Conservation (phyloP, 2,113 vertebrate species). For the Ceuthmochares aereus region DNA sequence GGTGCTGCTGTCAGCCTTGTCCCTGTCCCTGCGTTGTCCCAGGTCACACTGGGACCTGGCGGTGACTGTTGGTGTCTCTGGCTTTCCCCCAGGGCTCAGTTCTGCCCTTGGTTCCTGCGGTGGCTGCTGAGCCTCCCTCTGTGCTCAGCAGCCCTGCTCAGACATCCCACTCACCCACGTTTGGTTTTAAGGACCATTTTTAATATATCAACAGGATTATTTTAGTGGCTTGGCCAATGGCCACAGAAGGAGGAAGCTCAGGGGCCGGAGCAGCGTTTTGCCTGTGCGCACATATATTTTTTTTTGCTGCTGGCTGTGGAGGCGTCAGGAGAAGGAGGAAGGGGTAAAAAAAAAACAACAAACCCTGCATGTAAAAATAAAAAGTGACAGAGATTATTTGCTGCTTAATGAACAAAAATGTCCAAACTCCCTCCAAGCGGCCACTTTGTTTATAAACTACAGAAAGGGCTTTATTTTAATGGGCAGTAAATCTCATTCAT, state of each 20-base stretch:
- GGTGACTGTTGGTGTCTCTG: background rate
- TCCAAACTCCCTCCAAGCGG: conserved; percentile 30
- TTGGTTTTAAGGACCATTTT: background rate
- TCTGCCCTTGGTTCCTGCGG: background rate
- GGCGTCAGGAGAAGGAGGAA: background rate
- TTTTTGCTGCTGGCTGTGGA: background rate
- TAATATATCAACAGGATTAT: background rate
- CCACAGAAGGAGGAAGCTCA: background rate
- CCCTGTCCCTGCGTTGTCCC: background rate
- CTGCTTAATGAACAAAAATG: conserved; percentile 54
- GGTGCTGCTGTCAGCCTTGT: background rate
- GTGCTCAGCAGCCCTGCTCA: background rate
- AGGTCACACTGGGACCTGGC: background rate
- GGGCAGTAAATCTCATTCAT: conserved; percentile 66
- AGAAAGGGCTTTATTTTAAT: conserved; percentile 57
- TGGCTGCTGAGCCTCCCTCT: background rate
- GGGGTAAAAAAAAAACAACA: background rate
- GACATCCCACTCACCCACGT: accelerated
- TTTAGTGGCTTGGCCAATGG: background rate
- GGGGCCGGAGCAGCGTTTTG: background rate
- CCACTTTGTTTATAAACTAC: conserved; percentile 48
- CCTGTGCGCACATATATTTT: background rate
- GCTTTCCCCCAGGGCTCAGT: background rate
- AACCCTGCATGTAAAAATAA: background rate
- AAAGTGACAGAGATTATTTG: conserved; percentile 48